A percentile compares a stretch with the other conserved stretches of the same genome.
These are phyloP conservation scores for Scaeva pyrastri DNA, from an alignment of 2,888 invertebrate genomes.

Conservation along the genomic window DNA sequence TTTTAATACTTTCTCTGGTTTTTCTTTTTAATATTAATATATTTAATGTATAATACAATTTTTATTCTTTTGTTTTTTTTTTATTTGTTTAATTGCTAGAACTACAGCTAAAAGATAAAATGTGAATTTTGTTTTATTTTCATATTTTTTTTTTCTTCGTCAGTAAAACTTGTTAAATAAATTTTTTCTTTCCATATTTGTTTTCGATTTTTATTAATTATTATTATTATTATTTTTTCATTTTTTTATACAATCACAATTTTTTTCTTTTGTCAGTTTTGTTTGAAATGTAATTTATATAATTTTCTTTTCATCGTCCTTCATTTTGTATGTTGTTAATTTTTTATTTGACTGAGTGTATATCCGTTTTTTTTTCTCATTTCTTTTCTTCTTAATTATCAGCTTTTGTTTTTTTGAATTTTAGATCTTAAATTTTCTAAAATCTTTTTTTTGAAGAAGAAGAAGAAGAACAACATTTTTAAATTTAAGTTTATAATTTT, in stretches of 20 bases:
- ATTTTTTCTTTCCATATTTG: constrained; percentile 36
- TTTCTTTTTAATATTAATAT: constrained; percentile 19
- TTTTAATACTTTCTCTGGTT: constrained; percentile 37
- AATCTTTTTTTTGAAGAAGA: too few relatives aligned
- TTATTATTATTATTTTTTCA: constrained; percentile 31
- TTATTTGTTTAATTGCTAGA: constrained; percentile 50
- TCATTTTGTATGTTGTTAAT: constrained; percentile 13
- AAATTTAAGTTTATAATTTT: background rate
- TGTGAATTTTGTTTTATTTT: constrained; percentile 46
- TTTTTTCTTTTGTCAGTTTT: constrained; percentile 54
- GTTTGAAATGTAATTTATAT: constrained; percentile 64
- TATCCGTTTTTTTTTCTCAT: background rate
- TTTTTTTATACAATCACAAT: constrained; percentile 73
- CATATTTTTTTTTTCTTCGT: constrained; percentile 45
- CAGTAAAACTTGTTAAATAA: constrained; percentile 51
- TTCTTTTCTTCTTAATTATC: constrained; percentile 36
- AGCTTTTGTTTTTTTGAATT: constrained; percentile 10
- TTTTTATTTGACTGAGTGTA: constrained; percentile 47
- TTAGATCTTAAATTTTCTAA: constrained; percentile 46
- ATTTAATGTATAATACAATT: constrained; percentile 71
- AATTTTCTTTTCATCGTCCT: background rate
- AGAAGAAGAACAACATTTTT: constrained; percentile 66
- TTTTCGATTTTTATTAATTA: constrained; percentile 27
- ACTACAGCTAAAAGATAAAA: constrained; percentile 72
- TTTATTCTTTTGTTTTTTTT: constrained; percentile 24